These are phyloP conservation scores for Amazona vittata DNA, from an alignment of 2,113 vertebrate genomes.

Conservation along the genomic window DNA sequence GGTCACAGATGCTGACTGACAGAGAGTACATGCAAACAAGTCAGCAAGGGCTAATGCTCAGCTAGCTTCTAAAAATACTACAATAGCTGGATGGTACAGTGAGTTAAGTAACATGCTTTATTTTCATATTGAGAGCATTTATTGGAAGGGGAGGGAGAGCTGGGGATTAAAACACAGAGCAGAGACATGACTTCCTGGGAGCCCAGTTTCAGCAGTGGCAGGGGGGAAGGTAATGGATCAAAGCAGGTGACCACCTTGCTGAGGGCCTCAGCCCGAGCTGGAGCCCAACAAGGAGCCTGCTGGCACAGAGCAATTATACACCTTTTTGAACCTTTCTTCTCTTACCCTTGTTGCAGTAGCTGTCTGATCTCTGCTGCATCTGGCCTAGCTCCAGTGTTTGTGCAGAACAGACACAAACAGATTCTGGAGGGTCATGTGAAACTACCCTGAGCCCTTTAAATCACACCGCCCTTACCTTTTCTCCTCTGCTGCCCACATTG, in stretches of 20 bases:
- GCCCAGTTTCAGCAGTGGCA: accelerated
- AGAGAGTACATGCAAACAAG: constrained; percentile 8
- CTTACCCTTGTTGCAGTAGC: not conserved
- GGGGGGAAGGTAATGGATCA: not conserved
- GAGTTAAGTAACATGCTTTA: constrained; percentile 55
- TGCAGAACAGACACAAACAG: not conserved
- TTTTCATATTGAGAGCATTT: constrained; percentile 37
- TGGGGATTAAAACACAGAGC: not conserved
- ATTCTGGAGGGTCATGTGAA: constrained; percentile 20
- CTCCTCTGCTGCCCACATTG: not conserved
- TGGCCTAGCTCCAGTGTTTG: constrained; percentile 25
- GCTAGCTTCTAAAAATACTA: constrained; percentile 59
- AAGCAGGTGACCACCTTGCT: constrained; percentile 38
- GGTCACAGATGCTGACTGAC: not conserved
- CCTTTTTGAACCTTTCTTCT: not conserved
- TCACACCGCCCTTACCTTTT: not conserved
- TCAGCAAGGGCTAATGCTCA: not conserved
- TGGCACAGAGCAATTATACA: not conserved
- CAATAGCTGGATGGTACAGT: constrained; percentile 27
- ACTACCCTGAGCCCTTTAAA: not conserved
- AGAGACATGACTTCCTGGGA: not conserved
- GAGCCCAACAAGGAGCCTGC: accelerated
- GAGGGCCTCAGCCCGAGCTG: accelerated
- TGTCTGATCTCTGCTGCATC: not conserved
- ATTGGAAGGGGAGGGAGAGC: constrained; percentile 10